Evolutionary conservation across 2,113 vertebrate genomes (phyloP).

Genomic region (Galemys pyrenaicus): DNA sequence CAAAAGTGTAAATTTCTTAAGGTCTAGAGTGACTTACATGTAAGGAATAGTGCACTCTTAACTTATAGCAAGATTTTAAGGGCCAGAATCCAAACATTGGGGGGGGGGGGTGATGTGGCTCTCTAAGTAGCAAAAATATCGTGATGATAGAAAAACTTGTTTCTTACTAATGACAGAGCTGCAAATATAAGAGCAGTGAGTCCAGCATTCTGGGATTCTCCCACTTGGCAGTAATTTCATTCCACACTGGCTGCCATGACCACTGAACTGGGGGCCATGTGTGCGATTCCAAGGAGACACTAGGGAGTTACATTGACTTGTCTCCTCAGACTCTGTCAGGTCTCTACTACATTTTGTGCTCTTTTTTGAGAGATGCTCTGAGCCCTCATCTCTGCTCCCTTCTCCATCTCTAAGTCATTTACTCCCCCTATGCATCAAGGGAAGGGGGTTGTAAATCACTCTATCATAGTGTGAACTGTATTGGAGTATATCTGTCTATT

Average conservation of each 20-base stretch:
- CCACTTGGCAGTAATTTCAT: neutral
- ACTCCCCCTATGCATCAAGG: neutral
- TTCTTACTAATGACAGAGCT: neutral
- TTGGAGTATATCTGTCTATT: neutral
- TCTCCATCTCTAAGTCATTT: neutral
- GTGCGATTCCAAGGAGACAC: neutral
- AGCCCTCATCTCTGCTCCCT: neutral
- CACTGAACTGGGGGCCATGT: neutral
- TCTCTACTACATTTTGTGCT: neutral
- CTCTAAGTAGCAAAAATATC: neutral
- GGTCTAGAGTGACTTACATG: neutral
- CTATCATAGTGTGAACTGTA: neutral
- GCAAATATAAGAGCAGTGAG: neutral
- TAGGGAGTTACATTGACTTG: neutral
- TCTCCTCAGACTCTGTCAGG: neutral
- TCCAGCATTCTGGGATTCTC: neutral
- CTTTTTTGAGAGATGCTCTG: neutral
- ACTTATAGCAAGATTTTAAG: neutral
- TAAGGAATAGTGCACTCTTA: neutral
- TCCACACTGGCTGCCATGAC: neutral
- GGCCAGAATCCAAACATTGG: neutral
- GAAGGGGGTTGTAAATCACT: neutral
- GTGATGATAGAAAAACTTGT: neutral
- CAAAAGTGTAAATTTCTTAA: neutral
- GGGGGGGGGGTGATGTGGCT: neutral